Percentiles rank a stretch among this genome's conserved stretches.
phyloP scores from a whole-genome alignment of 2,888 invertebrate genomes.

The Napeogenes sylphis region DNA sequence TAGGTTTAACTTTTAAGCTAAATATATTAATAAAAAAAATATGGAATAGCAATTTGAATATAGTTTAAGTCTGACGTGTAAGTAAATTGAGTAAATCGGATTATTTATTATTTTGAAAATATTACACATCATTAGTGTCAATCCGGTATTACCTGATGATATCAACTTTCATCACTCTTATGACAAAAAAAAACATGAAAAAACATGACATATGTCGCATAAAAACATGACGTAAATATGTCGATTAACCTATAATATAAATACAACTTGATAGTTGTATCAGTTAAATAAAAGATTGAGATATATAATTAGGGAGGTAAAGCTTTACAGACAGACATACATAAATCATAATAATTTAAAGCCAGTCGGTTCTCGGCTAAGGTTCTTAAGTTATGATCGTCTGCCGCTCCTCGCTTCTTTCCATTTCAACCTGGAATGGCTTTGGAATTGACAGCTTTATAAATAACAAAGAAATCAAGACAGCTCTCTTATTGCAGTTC shows the following conservation, averaged over 20 bases:
- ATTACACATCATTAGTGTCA: conserved; percentile 26
- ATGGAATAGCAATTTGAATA: too few relatives aligned
- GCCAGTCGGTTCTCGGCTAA: conserved; percentile 49
- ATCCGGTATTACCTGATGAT: conserved; percentile 24
- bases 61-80: background rate
- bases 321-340: conserved; percentile 60
- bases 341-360: conserved; percentile 77
- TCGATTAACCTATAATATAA: background rate
- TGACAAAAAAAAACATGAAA: conserved; percentile 20
- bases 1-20: too few relatives aligned
- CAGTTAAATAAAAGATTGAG: background rate
- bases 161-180: conserved; percentile 29
- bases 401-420: conserved; percentile 57
- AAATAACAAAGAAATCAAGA: conserved; percentile 48
- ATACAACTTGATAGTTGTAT: conserved; percentile 8
- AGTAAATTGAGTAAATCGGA: conserved; percentile 2
- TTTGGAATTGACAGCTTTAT: conserved; percentile 69
- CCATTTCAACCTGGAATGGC: conserved; percentile 57
- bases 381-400: conserved; percentile 49
- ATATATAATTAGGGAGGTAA: conserved; percentile 68
- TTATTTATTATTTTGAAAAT: conserved; percentile 19
- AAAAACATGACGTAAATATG: conserved; percentile 23
- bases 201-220: too few relatives aligned
- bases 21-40: too few relatives aligned
- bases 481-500: conserved; percentile 32